Evolutionary conservation across 2,888 invertebrate species (phyloP), one percentile per base, ranked within the genome.

Genomic region (Trachelus iudaicus): DNA sequence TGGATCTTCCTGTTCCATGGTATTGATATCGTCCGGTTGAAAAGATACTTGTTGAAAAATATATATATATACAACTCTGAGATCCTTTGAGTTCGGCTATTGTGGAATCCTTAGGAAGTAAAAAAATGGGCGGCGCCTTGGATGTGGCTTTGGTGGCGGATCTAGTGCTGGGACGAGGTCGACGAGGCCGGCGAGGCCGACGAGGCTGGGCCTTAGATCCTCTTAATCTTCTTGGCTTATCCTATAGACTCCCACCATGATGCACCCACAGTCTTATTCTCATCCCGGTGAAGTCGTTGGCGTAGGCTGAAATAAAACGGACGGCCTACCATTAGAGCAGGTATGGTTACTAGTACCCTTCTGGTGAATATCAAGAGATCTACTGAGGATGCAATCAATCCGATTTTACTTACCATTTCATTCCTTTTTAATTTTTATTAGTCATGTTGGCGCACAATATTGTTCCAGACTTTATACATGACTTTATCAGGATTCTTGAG

Each of bases 101-200:
- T 40, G 40, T 40, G 40, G 40, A 40, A 40, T 40, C 40, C 15
- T 40, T 40, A 15, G 40, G 85, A 86, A 87, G 87, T 87, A 89
- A 91, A 91, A 90, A 91, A 90, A 91, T 91, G 91, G 91, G 91
- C 91, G 91, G 91, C 86, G 89, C 90, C 83, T 90, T 90, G 89
- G 87, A 90, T 86, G 86, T 88, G 69, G 83, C 84, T 40, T 40
- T 84, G 82, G 85, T 84, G 80, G 77, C 80, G 81, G 84, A 86
- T 87, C 85, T 85, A 86, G 84, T 82, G 81, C 82, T 81, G 75
- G 78, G 83, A 84, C 81, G 82, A 81, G 81, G 80, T 37, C 37
- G 37, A 37, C 37, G 82, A 81, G 81, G 80, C 80, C 78, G 85
- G 79, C 86, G 85, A 89, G 89, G 89, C 80, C 78, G 85, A 79